These are phyloP conservation scores for Sebastes trivittatus DNA, from an alignment of 2,797 vertebrate species.

Conservation along the genomic window DNA sequence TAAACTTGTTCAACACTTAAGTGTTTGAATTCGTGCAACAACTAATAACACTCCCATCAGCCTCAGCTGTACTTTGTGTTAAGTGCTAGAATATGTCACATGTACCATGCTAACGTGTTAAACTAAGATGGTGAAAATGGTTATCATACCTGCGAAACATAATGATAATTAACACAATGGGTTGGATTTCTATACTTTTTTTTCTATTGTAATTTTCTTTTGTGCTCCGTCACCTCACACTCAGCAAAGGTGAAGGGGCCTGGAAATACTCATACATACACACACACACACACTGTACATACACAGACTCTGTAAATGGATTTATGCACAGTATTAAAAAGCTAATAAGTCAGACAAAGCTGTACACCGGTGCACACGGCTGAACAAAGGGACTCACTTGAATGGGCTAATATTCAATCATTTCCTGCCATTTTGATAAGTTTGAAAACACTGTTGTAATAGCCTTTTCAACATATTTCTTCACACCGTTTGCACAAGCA, in stretches of 20 bases:
- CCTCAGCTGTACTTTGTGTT: too few species aligned
- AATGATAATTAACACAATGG: not conserved
- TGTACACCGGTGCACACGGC: conserved; percentile 63
- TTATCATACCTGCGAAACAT: not conserved
- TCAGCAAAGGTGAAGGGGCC: conserved; percentile 31
- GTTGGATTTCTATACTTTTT: not conserved
- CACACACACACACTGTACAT: conserved; percentile 3
- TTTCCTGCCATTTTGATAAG: conserved; percentile 78
- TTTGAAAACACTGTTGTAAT: conserved; percentile 75
- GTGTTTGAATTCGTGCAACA: too few species aligned
- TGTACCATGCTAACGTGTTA: not conserved
- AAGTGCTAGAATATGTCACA: too few species aligned
- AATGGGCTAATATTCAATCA: conserved; percentile 78
- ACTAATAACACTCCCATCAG: too few species aligned
- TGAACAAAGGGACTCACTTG: conserved; percentile 74
- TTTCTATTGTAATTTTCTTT: not conserved
- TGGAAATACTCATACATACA: conserved; percentile 8
- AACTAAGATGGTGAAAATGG: not conserved
- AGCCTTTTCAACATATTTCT: conserved; percentile 75
- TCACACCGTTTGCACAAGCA: conserved; percentile 79
- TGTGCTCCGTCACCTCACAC: not conserved
- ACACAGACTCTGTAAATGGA: conserved; percentile 53
- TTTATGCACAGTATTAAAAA: conserved; percentile 75
- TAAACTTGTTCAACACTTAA: not conserved
- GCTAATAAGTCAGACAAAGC: conserved; percentile 75